Evolutionary conservation across 2,888 invertebrate species (phyloP), one percentile per base, ranked within the genome.

Genomic region (Cyclophora punctaria): DNA sequence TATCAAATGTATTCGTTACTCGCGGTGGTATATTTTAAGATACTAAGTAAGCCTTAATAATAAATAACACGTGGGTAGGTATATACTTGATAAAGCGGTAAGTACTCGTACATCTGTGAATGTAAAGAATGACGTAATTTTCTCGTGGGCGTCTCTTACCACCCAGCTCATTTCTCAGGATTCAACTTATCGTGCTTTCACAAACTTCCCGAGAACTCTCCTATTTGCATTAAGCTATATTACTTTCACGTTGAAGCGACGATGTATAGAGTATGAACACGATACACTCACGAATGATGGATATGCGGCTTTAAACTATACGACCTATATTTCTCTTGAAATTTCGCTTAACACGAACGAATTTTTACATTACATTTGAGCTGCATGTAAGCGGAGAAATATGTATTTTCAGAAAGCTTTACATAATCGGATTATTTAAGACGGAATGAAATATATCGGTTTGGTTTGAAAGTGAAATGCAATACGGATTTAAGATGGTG

Each of bases 121-220:
- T 59, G 68, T 71, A 70, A 73, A 59, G 59, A 69, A 77, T 71
- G 65, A 63, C 50, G 60, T 59, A 62, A 68, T 71, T 66, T 68
- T 62, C 56, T 53, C 54, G 57, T 53, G 63, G 50, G 51, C 57
- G 52, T 60, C 45, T 51, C 53, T 20, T 56, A 48, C 58, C 49
- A 51, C 48, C 35, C 55, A 56, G 57, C 67, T 71, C 74, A 74
- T 76, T 77, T 71, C 69, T 77, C 75, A 76, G 71, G 72, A 72
- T 75, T 60, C 67, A 67, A 74, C 62, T 73, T 78, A 76, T 75
- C 74, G 61, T 69, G 66, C 66, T 67, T 67, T 69, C 63, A 68
- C 71, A 66, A 72, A 70, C 66, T 72, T 64, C 62, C 63, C 58
- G 64, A 57, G 64, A 64, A 60, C 60, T 60, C 57, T 57, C 55